Evolutionary conservation across 1,140 invertebrate genomes (phyloP), one percentile per base, ranked within the genome.

Genomic region (Aphelenchoides besseyi): DNA sequence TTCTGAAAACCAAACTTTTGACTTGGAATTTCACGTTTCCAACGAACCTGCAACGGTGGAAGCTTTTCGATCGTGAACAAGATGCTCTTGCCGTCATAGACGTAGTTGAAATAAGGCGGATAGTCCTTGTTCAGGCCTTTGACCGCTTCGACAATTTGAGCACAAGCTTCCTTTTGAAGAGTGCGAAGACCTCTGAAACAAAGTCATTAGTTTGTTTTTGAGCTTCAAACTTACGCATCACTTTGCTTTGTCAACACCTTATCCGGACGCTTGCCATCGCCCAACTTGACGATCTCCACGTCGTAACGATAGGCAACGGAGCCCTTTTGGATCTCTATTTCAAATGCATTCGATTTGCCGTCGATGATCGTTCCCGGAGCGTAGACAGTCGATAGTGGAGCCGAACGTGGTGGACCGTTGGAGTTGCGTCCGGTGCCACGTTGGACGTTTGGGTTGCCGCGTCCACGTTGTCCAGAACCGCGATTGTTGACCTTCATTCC

Each of bases 281-380:
- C 55, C 5, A 59, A 8, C 55, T 59, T 59, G 5, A 8, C 18
- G 5, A 59, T 59, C 55, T 59, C 55, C 55, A 59, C 55, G 18
- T 59, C 55, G 18, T 59, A 59, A 33, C 55, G 55, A 23, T 8
- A 59, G 5, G 18, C 55, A 33, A 18, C 16, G 5, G 26, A 29
- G 5, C 55, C 55, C 55, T 5, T 5, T 12, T 33, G 5, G 55
- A 59, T 59, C 26, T 28, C 18, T 12, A 59, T 5, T 33, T 59
- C 55, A 59, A 59, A 59, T 5, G 5, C 55, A 23, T 59, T 59
- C 5, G 5, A 8, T 28, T 33, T 28, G 55, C 55, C 55, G 26
- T 28, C 32, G 41, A 48, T 12, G 41, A 48, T 23, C 41, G 41
- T 48, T 12, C 41, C 41, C 12, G 41, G 41, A 23, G 41, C 41